Conservation (phyloP, 2,888 invertebrate genomes). For the Patella caerulea region DNA sequence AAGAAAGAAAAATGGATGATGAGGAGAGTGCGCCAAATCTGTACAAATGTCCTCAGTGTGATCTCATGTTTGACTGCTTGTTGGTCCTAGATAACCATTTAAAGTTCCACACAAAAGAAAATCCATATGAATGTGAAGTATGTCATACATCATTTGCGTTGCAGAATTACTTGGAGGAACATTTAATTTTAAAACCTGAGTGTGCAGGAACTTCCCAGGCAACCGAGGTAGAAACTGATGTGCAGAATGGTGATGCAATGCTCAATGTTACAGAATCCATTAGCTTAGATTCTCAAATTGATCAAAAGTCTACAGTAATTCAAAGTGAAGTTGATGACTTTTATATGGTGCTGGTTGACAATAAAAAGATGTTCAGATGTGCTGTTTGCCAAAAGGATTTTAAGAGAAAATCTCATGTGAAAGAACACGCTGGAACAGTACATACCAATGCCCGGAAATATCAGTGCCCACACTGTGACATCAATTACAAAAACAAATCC, state of each 20-base stretch:
- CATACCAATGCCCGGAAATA: background rate
- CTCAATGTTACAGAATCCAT: no score
- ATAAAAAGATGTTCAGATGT: slow-evolving; percentile 7
- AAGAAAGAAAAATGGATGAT: no score
- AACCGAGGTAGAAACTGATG: no score
- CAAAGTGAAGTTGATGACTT: no score
- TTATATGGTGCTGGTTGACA: slow-evolving; percentile 36
- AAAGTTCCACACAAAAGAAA: background rate
- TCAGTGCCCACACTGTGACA: background rate
- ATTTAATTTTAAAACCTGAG: no score
- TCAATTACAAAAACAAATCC: no score
- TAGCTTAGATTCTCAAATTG: no score
- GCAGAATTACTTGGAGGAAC: no score
- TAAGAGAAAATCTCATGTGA: background rate
- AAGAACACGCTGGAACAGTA: background rate
- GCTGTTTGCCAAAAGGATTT: background rate
- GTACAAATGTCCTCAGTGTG: background rate
- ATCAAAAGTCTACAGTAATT: no score
- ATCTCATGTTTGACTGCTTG: background rate
- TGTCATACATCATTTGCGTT: background rate
- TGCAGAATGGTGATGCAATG: no score
- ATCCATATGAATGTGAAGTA: background rate
- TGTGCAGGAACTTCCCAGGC: no score
- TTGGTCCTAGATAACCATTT: background rate
- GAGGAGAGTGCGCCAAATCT: no score